Evolutionary conservation across 1,140 invertebrate species (phyloP), one percentile per base, ranked within the genome.

Genomic region (Drosophila funebris): DNA sequence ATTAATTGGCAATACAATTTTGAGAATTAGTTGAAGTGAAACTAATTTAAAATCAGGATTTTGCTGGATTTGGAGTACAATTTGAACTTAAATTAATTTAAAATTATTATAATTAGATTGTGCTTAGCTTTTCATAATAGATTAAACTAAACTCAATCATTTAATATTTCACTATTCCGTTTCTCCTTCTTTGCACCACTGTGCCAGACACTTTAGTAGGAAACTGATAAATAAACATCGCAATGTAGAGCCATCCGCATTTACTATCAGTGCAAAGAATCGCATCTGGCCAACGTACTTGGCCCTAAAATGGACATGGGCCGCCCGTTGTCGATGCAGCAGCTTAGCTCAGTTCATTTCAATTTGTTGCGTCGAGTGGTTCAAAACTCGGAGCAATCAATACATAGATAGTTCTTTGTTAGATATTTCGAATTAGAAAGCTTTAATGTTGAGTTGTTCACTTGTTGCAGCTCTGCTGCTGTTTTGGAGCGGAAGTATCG

Each of bases 201-300:
- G 82, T 78, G 41, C 4, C 18, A 46, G 44, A 64, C 41, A 39
- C 70, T 58, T 58, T 70, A 78, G 74, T 85, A 78, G 82, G 82
- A 87, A 88, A 78, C 83, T 88, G 82, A 88, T 83, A 83, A 88
- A 88, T 88, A 88, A 88, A 83, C 76, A 88, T 87, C 71, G 83
- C 63, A 44, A 69, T 76, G 61, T 63, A 88, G 75, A 78, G 50
- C 57, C 82, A 71, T 66, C 71, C 79, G 60, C 64, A 11, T 72
- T 63, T 61, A 39, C 64, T 87, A 88, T 88, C 82, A 87, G 78
- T 50, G 61, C 41, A 76, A 78, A 82, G 71, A 78, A 87, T 82
- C 83, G 56, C 78, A 68, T 13, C 43, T 60, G 56, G 31, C 27
- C 58, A 71, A 70, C 68, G 83, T 88, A 73, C 83, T 88, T 88